Evolutionary conservation across 2,113 vertebrate species (phyloP), one percentile per base, ranked within the genome.

Genomic region (Lutjanus erythropterus): DNA sequence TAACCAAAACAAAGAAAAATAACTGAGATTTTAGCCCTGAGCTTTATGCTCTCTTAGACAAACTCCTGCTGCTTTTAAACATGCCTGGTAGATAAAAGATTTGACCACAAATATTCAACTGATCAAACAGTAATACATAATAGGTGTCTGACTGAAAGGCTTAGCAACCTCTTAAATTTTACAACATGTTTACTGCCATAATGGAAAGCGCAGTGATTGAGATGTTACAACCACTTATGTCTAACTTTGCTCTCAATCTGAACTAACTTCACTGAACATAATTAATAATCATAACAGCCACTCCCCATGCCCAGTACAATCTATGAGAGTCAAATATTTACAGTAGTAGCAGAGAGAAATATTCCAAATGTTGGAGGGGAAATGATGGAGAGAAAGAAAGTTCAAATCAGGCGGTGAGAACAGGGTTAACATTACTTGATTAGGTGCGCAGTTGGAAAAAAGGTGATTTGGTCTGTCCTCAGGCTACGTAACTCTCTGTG

Each of bases 391-490:
- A 37, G 53, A 55, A 27, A 59, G 39, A 74, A 37, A 39, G 70
- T 71, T 78, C 18, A 65, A 5, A 19, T 27, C 42, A 67, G 39
- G 61, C 29, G 19, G 41, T 47, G 60, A 67, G n/a, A 70, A 47
- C 64, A 42, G 67, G 31, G 68, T 47, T 23, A 77, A 67, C 60
- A 12, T 71, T 18, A 15, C 49, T 55, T 78, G 71, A 87, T 74
- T 56, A 59, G 59, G 37, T 68, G 73, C 6, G 53, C 72, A 47
- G 73, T 69, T 81, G 66, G 55, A 53, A 47, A 72, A 55, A 75
- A 85, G 55, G 64, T 85, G 74, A 88, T 75, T 35, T 47, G 67
- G 59, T 86, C 65, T 86, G 79, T 88, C 79, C 77, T 84, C 37
- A 42, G 87, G 83, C 83, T 82, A 81, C 77, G 47, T 65, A 35